Base-by-base conservation (phyloP, 2,888 invertebrate genomes). In the Maniola hyperantus region DNA sequence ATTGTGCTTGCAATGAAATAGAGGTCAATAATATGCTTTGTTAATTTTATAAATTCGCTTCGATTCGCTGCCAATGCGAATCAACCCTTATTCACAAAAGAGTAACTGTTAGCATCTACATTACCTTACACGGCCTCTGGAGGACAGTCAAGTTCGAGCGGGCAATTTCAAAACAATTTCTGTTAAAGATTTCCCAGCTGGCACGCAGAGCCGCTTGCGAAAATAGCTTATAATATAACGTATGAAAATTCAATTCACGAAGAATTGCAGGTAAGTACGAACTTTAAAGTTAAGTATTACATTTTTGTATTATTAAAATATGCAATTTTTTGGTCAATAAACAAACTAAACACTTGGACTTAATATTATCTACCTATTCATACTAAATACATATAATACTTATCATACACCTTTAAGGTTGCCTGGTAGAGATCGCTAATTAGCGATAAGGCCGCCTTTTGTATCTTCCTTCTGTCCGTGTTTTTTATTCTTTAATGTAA, bases 131-230 rank as follows among this genome's bases (percentile, higher is more conserved):
- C 64, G 72, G 66, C 57, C 74, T 72, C 73, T 50, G 54, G 71
- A 71, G 69, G 71, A 70, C 73, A 71, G 69, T 70, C 70, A 74
- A 73, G 73, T 87, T 88, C 87, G 84, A 88, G 84, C 83, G 82
- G 83, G 83, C 84, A 81, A 87, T 88, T 86, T 85, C 81, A 83
- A 85, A 88, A 88, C 89, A 88, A 88, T 89, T 87, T 85, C 84
- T 82, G 80, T 80, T 80, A 78, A 80, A 85, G 85, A 89, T 89
- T 89, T 89, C 88, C 89, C 89, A 69, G 42, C 63, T 66, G 71
- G 62, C 66, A 65, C 62, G 68, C 71, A 66, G 53, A 62, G 65
- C 66, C 58, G 69, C 64, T 77, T 77, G 76, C 66, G 74, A 72
- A 79, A 77, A 79, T 76, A 77, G 75, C 73, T 75, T 73, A 72